Base-by-base conservation (phyloP, 2,797 vertebrate species). In the Cirrhinus mrigala region DNA sequence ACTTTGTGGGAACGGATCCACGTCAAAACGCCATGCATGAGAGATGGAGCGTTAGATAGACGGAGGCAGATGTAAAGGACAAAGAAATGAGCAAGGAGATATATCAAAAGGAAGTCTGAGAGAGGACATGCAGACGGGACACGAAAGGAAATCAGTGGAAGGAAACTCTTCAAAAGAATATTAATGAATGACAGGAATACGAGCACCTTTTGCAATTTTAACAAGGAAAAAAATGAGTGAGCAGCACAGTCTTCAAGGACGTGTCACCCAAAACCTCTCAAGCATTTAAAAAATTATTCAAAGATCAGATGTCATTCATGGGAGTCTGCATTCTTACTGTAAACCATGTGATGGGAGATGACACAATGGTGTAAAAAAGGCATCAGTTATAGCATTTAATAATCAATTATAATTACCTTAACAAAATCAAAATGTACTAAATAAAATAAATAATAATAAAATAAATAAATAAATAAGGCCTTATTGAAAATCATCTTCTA, bases 141-240 rank as follows among this genome's bases (percentile, higher is more conserved):
- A 85, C 50, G 37, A 87, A 81, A 77, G 52, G 33, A 79, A 84
- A 78, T 58, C 78, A 69, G 54, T 27, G 46, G 86, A 77, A 84
- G 64, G 56, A 70, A 83, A 70, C 64, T 52, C 33, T n/a, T 87
- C 71, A 81, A 81, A 84, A 56, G 82, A 80, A 84, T 75, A 75
- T 83, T 78, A 79, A 83, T 83, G 54, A 83, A 82, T 70, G 68
- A 69, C 60, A 81, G 81, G 15, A 37, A 83, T 64, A 48, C 10
- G 14, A 76, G n/a, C 52, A 64, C 37, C 58, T 46, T 78, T 54
- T 33, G 50, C 50, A 24, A 56, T 84, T 69, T 70, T 84, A 78
- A 69, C 62, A 78, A 11, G 64, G 33, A 37, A 71, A 73, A 66
- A 82, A 66, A 71, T 20, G 50, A 56, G 44, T 58, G 50, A 78